Conservation (phyloP, 2,888 invertebrate genomes). For the Cryptops parisi region DNA sequence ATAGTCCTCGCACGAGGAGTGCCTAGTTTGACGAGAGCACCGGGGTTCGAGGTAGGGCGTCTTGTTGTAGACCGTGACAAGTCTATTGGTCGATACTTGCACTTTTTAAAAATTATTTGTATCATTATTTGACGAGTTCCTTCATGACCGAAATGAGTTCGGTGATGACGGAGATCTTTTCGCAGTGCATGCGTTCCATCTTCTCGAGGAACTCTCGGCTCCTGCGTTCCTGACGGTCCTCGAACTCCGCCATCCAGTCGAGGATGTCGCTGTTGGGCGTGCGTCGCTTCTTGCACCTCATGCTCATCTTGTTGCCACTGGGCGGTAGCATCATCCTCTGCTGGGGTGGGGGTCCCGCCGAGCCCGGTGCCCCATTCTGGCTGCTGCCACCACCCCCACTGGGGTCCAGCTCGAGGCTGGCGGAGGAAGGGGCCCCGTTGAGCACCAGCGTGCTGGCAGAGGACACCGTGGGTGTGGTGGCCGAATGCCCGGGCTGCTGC, state of each 20-base stretch:
- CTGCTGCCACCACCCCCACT: background rate
- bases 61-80: no score
- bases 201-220: background rate
- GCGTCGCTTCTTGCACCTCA: background rate
- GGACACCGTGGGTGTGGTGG: background rate
- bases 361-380: background rate
- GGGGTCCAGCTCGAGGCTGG: background rate
- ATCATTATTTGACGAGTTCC: background rate
- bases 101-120: background rate
- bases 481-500: background rate
- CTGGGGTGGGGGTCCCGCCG: background rate
- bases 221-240: conserved; percentile 3
- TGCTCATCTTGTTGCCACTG: background rate
- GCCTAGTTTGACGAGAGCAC: no score
- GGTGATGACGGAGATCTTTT: background rate
- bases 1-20: no score
- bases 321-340: background rate
- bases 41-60: no score
- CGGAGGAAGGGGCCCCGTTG: background rate
- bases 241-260: background rate
- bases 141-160: conserved; percentile 1
- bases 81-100: no score
- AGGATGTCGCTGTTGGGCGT: background rate
- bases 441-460: background rate
- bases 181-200: conserved; percentile 2